Base-by-base conservation (phyloP, 2,113 vertebrate genomes). In the Pteropus alecto region DNA sequence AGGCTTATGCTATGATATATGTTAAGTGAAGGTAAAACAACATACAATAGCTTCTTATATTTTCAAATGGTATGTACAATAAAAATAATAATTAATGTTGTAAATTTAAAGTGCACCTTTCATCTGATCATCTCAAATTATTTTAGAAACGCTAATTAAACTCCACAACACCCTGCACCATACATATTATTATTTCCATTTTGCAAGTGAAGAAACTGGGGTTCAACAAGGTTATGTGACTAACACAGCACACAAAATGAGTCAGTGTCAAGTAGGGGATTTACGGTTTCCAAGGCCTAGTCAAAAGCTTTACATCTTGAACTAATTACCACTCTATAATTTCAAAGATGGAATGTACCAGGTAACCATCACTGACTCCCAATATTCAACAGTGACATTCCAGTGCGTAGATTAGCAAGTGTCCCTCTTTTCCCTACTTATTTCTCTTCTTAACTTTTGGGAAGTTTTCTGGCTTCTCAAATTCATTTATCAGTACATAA, bases 61-160 rank as follows among this genome's bases (percentile, higher is more conserved):
- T 91, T 96, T 94, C 86, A 91, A 85, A 94, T 91, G 86, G 74
- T 92, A 79, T 43, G 30, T 51, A 41, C 38, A 95, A 89, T 93
- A 96, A 96, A 98, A 97, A 97, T 83, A 98, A 41, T 97, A 97
- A 97, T 97, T 97, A 97, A 78, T 65, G 94, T 60, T 86, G 78
- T 89, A 82, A 76, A 87, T 86, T 65, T 95, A 74, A 93, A 96
- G 74, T 89, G n/a, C 1, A 76, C 78, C 97, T 98, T 97, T 96
- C 90, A 96, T 98, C 97, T 97, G 94, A 71, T 81, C 60, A 92
- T 98, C 97, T 95, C 93, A 70, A 82, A 93, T 93, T 91, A 88
- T 54, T 81, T 93, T 74, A 83, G 97, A 96, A 96, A 93, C 6
- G 74, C 95, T 96, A 97, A 96, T 98, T 97, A 97, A 90, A 60